Evolutionary conservation across 2,888 invertebrate species (phyloP).

Genomic region (Sphecodes monilicornis): DNA sequence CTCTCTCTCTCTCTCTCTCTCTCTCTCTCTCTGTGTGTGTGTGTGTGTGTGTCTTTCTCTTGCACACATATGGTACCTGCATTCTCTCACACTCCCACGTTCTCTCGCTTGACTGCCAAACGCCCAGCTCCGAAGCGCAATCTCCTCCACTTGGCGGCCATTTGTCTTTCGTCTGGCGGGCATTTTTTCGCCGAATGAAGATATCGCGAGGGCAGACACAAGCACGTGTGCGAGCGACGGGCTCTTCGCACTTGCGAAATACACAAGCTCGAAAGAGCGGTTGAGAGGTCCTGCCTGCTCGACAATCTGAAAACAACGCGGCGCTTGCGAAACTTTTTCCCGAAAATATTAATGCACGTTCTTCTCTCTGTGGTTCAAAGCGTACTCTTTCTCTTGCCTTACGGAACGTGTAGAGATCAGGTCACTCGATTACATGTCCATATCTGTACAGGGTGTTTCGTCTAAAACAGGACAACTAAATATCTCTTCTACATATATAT

Average conservation of each 20-base stretch:
- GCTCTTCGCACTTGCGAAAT: not conserved
- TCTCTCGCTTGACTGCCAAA: not conserved
- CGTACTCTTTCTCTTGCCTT: no score
- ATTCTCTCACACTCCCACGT: not conserved
- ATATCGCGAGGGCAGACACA: constrained; percentile 14
- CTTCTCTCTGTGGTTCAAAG: not conserved
- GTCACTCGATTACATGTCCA: not conserved
- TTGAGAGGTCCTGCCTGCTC: not conserved
- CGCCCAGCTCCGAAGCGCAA: not conserved
- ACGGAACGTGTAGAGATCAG: not conserved
- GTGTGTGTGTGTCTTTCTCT: no score
- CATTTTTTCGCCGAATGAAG: constrained; percentile 37
- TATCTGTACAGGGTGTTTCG: no score
- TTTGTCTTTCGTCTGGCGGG: constrained; percentile 19
- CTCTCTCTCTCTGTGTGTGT: not conserved
- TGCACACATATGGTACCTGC: not conserved
- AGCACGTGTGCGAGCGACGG: constrained; percentile 28
- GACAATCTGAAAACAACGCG: not conserved
- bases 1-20: not conserved
- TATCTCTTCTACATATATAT: no score
- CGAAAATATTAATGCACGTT: not conserved
- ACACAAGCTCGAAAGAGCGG: not conserved
- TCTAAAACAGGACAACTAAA: no score
- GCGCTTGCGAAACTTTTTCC: not conserved
- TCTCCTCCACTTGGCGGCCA: constrained; percentile 7